A percentile compares a stretch with the other conserved stretches of the same genome.
Evolutionary conservation across 2,888 invertebrate species (phyloP).

Genomic region (Chymomyza fuscimana): DNA sequence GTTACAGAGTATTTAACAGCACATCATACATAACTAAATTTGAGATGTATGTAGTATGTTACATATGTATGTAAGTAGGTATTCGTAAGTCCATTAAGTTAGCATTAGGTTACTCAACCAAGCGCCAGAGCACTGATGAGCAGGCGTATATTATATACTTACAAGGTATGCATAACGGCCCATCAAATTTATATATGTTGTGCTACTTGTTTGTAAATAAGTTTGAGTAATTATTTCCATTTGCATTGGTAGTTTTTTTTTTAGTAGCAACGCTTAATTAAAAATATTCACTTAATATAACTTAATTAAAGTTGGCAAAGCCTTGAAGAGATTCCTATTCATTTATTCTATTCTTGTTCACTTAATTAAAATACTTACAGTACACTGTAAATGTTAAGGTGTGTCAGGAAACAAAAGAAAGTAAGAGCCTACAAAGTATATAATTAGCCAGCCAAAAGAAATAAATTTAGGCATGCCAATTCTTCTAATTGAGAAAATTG

Average conservation of each 20-base stretch:
- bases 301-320: too few relatives aligned
- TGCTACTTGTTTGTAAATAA: background rate
- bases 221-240: constrained; percentile 22
- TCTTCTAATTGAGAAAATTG: too few relatives aligned
- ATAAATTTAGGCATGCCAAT: too few relatives aligned
- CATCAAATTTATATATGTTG: background rate
- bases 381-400: too few relatives aligned
- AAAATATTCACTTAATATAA: too few relatives aligned
- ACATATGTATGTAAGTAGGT: background rate
- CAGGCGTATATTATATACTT: background rate
- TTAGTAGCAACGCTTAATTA: background rate
- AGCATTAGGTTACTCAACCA: background rate
- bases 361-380: too few relatives aligned
- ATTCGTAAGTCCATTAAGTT: background rate
- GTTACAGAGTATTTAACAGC: background rate
- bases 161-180: background rate
- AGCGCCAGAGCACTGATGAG: background rate
- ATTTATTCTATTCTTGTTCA: too few relatives aligned
- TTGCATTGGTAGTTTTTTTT: constrained; percentile 14
- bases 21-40: background rate
- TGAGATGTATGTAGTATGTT: background rate
- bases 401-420: too few relatives aligned
- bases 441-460: too few relatives aligned
- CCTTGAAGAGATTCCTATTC: too few relatives aligned
- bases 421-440: too few relatives aligned